Percentiles rank a stretch among this genome's conserved stretches.
phyloP scores from a whole-genome alignment of 92 coral and sea anemone species.

The Metridium senile region DNA sequence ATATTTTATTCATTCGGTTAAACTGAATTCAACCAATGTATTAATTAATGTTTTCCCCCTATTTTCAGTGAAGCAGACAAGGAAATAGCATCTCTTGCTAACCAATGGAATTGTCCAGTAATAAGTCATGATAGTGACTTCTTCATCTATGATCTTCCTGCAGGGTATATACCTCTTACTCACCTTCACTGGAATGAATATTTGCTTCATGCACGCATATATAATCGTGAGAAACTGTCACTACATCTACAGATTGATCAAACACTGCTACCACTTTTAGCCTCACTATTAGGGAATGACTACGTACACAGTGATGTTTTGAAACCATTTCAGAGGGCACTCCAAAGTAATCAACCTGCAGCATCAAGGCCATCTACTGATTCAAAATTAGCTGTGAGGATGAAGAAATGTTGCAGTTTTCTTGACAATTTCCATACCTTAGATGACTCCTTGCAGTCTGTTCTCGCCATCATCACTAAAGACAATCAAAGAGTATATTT shows the following conservation, averaged over 20 bases:
- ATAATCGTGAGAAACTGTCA: conserved; percentile 55
- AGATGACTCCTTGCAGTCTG: conserved; percentile 47
- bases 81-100: conserved; percentile 57
- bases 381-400: conserved; percentile 14
- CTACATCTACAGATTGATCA: conserved; percentile 52
- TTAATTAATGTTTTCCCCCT: not conserved
- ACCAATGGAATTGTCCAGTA: conserved; percentile 50
- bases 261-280: conserved; percentile 70
- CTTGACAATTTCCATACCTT: conserved; percentile 40
- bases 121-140: conserved; percentile 65
- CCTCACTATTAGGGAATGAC: conserved; percentile 90
- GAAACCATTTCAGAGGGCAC: conserved; percentile 48
- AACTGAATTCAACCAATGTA: too few species aligned
- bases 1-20: too few species aligned
- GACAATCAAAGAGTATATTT: conserved; percentile 1
- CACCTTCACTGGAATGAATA: too few species aligned
- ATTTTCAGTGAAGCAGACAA: conserved; percentile 62
- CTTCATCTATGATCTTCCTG: conserved; percentile 53
- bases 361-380: conserved; percentile 9
- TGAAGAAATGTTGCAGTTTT: conserved; percentile 55
- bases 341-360: conserved; percentile 41
- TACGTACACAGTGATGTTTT: conserved; percentile 53
- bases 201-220: conserved; percentile 62
- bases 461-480: conserved; percentile 29
- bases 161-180: conserved; percentile 89